Conservation (phyloP, 64 coral and sea anemone species). For the Dendronephthya gigantea region DNA sequence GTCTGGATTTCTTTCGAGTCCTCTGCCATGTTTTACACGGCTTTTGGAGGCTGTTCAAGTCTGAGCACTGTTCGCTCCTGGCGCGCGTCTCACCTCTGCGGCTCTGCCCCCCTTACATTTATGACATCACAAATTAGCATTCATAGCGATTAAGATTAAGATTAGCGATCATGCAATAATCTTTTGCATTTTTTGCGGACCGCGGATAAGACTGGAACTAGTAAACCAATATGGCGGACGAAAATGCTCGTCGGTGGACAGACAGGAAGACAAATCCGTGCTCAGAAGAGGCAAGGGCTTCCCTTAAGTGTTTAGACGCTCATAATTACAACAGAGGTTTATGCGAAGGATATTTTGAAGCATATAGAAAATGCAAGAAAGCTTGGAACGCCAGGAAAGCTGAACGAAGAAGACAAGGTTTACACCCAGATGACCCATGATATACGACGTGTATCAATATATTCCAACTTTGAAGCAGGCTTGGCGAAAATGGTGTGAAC, state of each 20-base stretch:
- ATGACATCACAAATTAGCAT: background rate
- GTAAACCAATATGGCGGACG: slow-evolving; percentile 53
- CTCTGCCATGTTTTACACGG: background rate
- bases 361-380: slow-evolving; percentile 88
- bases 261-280: slow-evolving; percentile 76
- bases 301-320: slow-evolving; percentile 82
- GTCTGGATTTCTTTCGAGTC: background rate
- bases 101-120: background rate
- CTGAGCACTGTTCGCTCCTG: too few relatives aligned
- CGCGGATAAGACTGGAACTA: background rate
- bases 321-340: slow-evolving; percentile 76
- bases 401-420: slow-evolving; percentile 54
- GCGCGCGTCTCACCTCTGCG: too few relatives aligned
- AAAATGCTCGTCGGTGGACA: slow-evolving; percentile 7
- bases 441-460: too few relatives aligned
- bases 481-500: too few relatives aligned
- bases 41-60: too few relatives aligned
- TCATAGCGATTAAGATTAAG: background rate
- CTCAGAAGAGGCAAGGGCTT: slow-evolving; percentile 59
- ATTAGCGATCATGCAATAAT: too few relatives aligned
- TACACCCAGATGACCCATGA: slow-evolving; percentile 54
- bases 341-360: slow-evolving; percentile 76
- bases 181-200: too few relatives aligned
- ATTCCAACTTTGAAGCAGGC: too few relatives aligned
- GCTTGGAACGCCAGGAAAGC: slow-evolving; percentile 91